Percentiles rank a stretch among this genome's conserved stretches.
These are phyloP conservation scores for Aegotheles bennettii DNA, from an alignment of 2,113 vertebrate genomes.

Conservation along the genomic window DNA sequence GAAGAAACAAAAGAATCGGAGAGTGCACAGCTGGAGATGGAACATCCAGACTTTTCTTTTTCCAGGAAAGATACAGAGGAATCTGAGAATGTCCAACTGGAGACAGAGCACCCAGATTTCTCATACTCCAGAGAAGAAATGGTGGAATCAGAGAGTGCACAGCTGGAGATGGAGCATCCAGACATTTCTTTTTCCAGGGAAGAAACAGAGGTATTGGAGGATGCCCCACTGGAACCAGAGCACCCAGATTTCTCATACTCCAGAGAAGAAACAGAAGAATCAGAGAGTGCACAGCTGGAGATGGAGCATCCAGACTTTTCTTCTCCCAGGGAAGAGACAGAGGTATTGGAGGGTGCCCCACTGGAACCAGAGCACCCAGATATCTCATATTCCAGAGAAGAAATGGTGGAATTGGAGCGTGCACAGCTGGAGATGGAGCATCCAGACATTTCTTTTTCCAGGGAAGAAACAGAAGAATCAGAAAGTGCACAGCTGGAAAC, in stretches of 20 bases:
- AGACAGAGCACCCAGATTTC: neutral
- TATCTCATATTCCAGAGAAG: neutral
- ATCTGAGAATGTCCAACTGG: neutral
- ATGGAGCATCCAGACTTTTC: neutral
- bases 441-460: neutral
- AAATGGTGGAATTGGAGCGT: neutral
- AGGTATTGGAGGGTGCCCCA: neutral
- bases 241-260: neutral
- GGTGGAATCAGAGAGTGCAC: neutral
- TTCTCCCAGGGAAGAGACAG: neutral
- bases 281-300: rapidly evolving
- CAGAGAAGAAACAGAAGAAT: neutral
- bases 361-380: neutral
- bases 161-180: neutral
- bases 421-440: neutral
- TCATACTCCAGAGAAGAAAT: neutral
- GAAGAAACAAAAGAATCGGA: neutral
- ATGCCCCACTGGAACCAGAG: rapidly evolving
- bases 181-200: neutral
- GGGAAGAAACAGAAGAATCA: neutral
- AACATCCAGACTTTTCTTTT: neutral
- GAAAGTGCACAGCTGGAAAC: neutral
- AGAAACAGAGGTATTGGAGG: neutral
- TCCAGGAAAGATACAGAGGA: neutral
- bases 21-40: rapidly evolving